Base-by-base conservation (phyloP, 2,797 vertebrate genomes). In the Toxotes lorentzi region DNA sequence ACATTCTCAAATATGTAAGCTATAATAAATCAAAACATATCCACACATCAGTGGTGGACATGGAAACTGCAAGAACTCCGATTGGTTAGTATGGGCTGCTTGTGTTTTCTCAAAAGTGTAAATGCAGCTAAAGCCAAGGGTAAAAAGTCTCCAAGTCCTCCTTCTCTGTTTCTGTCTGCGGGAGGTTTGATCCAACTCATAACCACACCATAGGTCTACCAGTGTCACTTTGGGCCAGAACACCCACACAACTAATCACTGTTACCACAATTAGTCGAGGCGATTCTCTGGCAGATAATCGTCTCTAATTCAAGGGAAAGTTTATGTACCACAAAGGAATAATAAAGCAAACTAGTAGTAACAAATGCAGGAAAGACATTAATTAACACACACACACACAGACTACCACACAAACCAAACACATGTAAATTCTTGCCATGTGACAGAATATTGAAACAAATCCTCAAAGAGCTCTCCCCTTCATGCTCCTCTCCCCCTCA, bases 361-460 rank as follows among this genome's bases (percentile, higher is more conserved):
- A 66, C 3, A 45, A 4, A 23, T 16, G 23, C 4, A 35, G 23
- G 19, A 67, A 35, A 27, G 19, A 67, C 23, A 47, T 41, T 19
- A 73, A 75, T 16, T 0, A 23, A 68, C 48, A 38, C 23, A 41
- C 35, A 65, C 24, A 48, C 35, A n/a, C 40, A 43, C 43, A 59
- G 41, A 64, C 48, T 24, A 32, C 14, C 41, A 1, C 27, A 72
- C 53, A 62, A 69, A 50, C 23, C 48, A 78, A 73, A 60, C 57
- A 40, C 45, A 82, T 71, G 24, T 58, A 83, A 69, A 64, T 66
- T 53, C 65, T 51, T 84, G 61, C 63, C 7, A 19, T 79, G 75
- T 79, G 83, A 80, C 76, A 80, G 76, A 64, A 76, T 79, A 83
- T 65, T 78, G 63, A 75, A 73, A 82, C 81, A 86, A 83, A 76